phyloP scores from a whole-genome alignment of 2,113 vertebrate species.

The Mormyrus iriodes region DNA sequence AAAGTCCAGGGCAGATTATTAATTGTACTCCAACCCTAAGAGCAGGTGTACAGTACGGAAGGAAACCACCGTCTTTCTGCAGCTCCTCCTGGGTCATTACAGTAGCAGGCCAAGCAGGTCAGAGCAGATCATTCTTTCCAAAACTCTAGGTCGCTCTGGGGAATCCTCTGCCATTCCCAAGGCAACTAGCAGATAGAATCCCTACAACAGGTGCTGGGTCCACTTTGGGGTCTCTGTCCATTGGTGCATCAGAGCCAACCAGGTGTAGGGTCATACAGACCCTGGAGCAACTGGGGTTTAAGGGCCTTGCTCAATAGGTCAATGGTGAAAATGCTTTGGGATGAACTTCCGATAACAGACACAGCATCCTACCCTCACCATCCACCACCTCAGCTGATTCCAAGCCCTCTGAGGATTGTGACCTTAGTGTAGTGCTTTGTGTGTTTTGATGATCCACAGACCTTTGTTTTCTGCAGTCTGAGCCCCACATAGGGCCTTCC shows the following conservation, averaged over 20 bases:
- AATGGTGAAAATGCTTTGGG: neutral
- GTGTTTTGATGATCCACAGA: neutral
- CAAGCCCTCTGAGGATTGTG: neutral
- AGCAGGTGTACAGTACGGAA: neutral
- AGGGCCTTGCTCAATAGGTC: neutral
- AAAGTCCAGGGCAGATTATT: neutral
- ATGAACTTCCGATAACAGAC: neutral
- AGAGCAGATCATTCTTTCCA: neutral
- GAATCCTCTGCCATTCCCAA: neutral
- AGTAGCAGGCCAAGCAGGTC: neutral
- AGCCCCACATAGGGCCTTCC: too few species aligned
- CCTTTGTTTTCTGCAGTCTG: neutral
- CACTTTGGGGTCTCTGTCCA: neutral
- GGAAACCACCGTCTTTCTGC: neutral
- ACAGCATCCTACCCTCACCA: neutral
- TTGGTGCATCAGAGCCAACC: neutral
- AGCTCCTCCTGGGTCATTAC: neutral
- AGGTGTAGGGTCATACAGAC: neutral
- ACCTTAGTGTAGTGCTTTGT: neutral
- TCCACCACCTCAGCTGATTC: neutral
- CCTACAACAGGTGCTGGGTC: neutral
- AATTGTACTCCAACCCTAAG: neutral
- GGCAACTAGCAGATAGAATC: neutral
- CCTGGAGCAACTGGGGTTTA: neutral
- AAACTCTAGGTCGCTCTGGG: neutral